These are phyloP conservation scores for Ceyx erithaca DNA, from an alignment of 2,797 vertebrate species.

Conservation along the genomic window DNA sequence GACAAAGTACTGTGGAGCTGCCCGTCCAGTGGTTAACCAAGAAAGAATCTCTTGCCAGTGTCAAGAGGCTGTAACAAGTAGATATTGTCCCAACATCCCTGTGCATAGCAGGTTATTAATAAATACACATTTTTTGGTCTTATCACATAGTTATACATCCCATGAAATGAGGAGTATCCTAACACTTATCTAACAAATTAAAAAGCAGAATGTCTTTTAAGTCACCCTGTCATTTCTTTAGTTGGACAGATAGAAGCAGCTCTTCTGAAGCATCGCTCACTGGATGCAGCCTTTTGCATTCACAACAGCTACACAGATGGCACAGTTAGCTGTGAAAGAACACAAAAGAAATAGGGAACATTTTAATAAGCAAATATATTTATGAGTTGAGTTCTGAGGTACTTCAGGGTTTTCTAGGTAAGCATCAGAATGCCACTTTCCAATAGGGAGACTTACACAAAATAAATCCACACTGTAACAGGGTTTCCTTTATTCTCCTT, in stretches of 20 bases:
- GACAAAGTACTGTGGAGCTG: constrained; percentile 21
- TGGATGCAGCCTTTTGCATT: neutral
- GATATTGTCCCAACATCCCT: constrained; percentile 8
- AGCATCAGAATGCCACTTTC: neutral
- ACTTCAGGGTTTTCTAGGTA: neutral
- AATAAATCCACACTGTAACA: neutral
- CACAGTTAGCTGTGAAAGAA: constrained; percentile 14
- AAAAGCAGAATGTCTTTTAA: neutral
- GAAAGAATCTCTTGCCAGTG: neutral
- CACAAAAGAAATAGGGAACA: neutral
- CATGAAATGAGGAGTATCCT: neutral
- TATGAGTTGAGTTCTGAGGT: neutral
- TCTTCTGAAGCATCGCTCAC: neutral
- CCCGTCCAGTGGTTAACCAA: constrained; percentile 10
- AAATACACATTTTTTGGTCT: neutral
- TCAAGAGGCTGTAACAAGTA: constrained; percentile 21
- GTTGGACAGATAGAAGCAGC: neutral
- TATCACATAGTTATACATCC: neutral
- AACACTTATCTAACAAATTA: neutral
- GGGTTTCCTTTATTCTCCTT: neutral
- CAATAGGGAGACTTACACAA: neutral
- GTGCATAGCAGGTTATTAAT: neutral
- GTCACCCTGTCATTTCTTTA: neutral
- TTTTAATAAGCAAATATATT: neutral
- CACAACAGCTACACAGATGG: neutral